These are phyloP conservation scores for Pinna nobilis DNA, from an alignment of 1,140 invertebrate genomes.

Conservation along the genomic window DNA sequence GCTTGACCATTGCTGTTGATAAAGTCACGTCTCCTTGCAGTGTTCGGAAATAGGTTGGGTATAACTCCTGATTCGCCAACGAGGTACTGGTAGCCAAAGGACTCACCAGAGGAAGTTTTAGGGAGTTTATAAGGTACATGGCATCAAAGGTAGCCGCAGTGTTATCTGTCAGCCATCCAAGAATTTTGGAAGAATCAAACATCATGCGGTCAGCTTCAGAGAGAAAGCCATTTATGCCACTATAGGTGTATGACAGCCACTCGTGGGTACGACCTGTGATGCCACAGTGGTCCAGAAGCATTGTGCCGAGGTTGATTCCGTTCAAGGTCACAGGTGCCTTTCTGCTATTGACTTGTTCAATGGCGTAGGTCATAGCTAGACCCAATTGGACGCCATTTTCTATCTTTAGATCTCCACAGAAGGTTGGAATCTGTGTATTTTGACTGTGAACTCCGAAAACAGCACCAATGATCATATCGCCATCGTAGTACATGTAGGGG, in stretches of 20 bases:
- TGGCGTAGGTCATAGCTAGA: constrained; percentile 87
- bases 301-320: constrained; percentile 56
- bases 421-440: constrained; percentile 44
- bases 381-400: constrained; percentile 79
- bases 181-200: constrained; percentile 41
- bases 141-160: constrained; percentile 51
- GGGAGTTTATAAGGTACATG: constrained; percentile 51
- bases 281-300: constrained; percentile 65
- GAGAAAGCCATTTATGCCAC: constrained; percentile 48
- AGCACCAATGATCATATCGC: constrained; percentile 63
- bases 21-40: constrained; percentile 87
- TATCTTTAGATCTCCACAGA: constrained; percentile 74
- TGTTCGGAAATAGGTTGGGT: constrained; percentile 85
- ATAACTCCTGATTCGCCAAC: constrained; percentile 83
- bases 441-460: constrained; percentile 56
- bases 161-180: constrained; percentile 65
- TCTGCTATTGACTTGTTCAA: constrained; percentile 82
- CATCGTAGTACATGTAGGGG: constrained; percentile 39
- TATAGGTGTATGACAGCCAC: constrained; percentile 59
- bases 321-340: constrained; percentile 56
- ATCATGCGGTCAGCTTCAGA: constrained; percentile 25
- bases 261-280: constrained; percentile 52
- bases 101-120: constrained; percentile 63
- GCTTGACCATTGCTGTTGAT: constrained; percentile 80
- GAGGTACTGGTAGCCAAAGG: constrained; percentile 79